phyloP scores from a whole-genome alignment of 2,888 invertebrate species.

The Synergus laeviventris region DNA sequence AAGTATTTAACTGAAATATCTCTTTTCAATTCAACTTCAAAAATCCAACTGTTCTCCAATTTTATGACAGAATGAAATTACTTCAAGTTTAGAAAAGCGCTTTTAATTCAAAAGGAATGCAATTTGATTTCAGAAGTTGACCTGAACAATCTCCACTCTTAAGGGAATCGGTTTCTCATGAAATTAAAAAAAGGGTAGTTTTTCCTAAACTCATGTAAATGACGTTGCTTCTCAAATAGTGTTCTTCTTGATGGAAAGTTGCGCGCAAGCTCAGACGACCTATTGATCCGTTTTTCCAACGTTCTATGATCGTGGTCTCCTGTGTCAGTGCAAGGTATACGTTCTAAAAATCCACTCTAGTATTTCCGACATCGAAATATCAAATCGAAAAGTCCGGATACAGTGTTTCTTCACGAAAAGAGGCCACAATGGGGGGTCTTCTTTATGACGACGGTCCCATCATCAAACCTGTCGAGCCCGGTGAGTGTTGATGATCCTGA shows the following conservation, averaged over 20 bases:
- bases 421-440: slow-evolving; percentile 70
- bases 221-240: slow-evolving; percentile 41
- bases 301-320: slow-evolving; percentile 51
- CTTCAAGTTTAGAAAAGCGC: too few relatives aligned
- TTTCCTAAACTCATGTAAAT: slow-evolving; percentile 15
- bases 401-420: slow-evolving; percentile 46
- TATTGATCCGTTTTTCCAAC: slow-evolving; percentile 69
- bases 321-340: slow-evolving; percentile 61
- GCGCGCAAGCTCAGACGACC: slow-evolving; percentile 68
- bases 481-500: slow-evolving; percentile 62
- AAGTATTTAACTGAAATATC: too few relatives aligned
- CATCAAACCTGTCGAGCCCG: slow-evolving; percentile 71
- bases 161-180: not conserved
- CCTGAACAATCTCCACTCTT: not conserved
- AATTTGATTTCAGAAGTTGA: not conserved
- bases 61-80: too few relatives aligned
- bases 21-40: too few relatives aligned
- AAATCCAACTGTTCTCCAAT: too few relatives aligned
- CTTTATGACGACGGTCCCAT: slow-evolving; percentile 72
- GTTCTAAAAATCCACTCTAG: slow-evolving; percentile 64
- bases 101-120: too few relatives aligned
- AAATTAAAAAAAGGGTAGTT: slow-evolving; percentile 6
- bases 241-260: slow-evolving; percentile 39
- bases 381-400: slow-evolving; percentile 4
- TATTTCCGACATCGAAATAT: slow-evolving; percentile 50